These are phyloP conservation scores for Drosophila funebris DNA, from an alignment of 1,140 invertebrate species.

Conservation along the genomic window DNA sequence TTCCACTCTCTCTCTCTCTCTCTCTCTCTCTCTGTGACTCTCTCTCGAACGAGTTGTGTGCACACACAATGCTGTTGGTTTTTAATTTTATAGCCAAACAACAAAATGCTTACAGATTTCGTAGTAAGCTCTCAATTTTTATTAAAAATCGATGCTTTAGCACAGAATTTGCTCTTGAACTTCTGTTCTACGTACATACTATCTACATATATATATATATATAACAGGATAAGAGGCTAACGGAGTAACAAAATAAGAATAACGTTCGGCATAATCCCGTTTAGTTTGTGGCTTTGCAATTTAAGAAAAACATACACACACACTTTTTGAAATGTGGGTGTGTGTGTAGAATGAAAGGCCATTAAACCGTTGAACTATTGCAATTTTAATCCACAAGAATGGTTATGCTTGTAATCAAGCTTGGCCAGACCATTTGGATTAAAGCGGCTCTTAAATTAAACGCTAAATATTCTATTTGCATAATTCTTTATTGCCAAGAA, in stretches of 20 bases:
- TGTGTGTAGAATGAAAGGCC: slow-evolving; percentile 24
- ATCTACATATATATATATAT: too few relatives aligned
- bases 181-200: slow-evolving; percentile 18
- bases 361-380: slow-evolving; percentile 41
- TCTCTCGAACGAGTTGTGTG: background rate
- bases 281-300: slow-evolving; percentile 62
- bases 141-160: slow-evolving; percentile 68
- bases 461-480: slow-evolving; percentile 4
- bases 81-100: slow-evolving; percentile 80
- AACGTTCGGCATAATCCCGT: slow-evolving; percentile 45
- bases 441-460: slow-evolving; percentile 17
- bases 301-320: slow-evolving; percentile 34
- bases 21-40: background rate
- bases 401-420: slow-evolving; percentile 18
- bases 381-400: slow-evolving; percentile 24
- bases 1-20: background rate
- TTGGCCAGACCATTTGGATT: slow-evolving; percentile 12
- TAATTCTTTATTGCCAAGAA: background rate
- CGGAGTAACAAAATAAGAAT: slow-evolving; percentile 7
- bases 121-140: slow-evolving; percentile 63
- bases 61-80: slow-evolving; percentile 61
- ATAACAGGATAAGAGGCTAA: background rate
- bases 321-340: slow-evolving; percentile 27
- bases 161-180: slow-evolving; percentile 35
- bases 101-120: slow-evolving; percentile 71